Base-by-base conservation (phyloP, 2,113 vertebrate genomes). In the Sceloporus undulatus region DNA sequence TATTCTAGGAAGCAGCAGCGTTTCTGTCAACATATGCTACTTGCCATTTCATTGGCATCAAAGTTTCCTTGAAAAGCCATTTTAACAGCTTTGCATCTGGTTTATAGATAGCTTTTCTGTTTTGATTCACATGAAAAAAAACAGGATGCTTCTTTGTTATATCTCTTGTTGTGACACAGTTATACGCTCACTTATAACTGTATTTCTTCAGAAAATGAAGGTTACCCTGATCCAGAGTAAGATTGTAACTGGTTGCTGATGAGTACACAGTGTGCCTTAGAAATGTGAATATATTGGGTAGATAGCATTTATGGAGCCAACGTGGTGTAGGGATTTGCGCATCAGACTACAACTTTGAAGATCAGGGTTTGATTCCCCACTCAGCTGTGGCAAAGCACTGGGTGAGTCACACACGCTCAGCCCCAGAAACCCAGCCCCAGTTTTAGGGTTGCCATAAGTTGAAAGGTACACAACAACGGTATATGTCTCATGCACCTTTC, bases 21-120 rank as follows among this genome's bases (percentile, higher is more conserved):
- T 1, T 42, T 16, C 1, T 77, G 76, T 79, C 85, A 85, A 56
- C 62, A 3, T 52, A 2, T 59, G 75, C 11, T 70, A 74, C 84
- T 88, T 87, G 91, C 77, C 92, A 1, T 66, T 38, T 48, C 65
- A 25, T 73, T 92, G 84, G 70, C 85, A 94, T 87, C 84, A 93
- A 66, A 89, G 73, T 48, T 16, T 6, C 25, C 16, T 86, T 80
- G 29, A 87, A 90, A 66, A 79, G 89, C 2, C 48, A 66, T 19
- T 88, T 6, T 93, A 85, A 75, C 42, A 52, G n/a, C 74, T 38
- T 65, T 85, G 48, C 80, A 87, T 38, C 48, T 76, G 29, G 74
- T 29, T 82, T 80, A 23, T 89, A 85, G 29, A 5, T 48, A 48
- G 48, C 48, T 62, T 18, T 77, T 38, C 48, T 71, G 11, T 82